Evolutionary conservation across 1,140 invertebrate species (phyloP).

Genomic region (Nixonia krombeini): DNA sequence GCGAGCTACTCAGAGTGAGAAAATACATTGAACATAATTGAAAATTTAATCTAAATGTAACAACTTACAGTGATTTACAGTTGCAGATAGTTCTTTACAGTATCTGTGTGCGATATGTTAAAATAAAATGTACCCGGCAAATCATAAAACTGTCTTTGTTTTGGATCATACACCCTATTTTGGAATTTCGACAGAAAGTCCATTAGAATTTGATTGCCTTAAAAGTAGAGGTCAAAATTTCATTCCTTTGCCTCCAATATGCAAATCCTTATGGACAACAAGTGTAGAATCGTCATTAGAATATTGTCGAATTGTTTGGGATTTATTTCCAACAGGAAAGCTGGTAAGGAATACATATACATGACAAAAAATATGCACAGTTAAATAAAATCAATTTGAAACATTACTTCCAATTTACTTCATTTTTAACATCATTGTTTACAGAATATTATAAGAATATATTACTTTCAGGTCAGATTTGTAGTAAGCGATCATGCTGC

Average conservation of each 20-base stretch:
- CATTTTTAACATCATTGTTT: conserved; percentile 5
- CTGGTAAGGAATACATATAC: conserved; percentile 74
- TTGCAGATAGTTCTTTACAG: no score
- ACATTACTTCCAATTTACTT: not conserved
- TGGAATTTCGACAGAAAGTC: conserved; percentile 86
- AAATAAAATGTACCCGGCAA: conserved; percentile 76
- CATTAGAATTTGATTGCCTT: conserved; percentile 90
- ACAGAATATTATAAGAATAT: conserved; percentile 8
- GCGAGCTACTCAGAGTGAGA: no score
- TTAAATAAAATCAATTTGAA: not conserved
- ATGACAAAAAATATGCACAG: not conserved
- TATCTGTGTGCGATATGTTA: no score
- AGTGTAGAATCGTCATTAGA: conserved; percentile 94
- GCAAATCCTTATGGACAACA: conserved; percentile 95
- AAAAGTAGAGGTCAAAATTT: conserved; percentile 79
- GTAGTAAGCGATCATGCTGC: conserved; percentile 86
- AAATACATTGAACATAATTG: no score
- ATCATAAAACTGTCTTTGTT: conserved; percentile 96
- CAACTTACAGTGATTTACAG: no score
- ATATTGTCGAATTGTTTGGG: conserved; percentile 96
- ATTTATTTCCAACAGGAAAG: conserved; percentile 91
- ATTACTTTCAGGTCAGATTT: conserved; percentile 80
- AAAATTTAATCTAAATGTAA: no score
- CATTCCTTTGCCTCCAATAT: conserved; percentile 84
- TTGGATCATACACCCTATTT: conserved; percentile 94